Percentiles rank a stretch among this genome's conserved stretches.
Evolutionary conservation across 2,113 vertebrate genomes (phyloP).

Genomic region (Hassar affinis): DNA sequence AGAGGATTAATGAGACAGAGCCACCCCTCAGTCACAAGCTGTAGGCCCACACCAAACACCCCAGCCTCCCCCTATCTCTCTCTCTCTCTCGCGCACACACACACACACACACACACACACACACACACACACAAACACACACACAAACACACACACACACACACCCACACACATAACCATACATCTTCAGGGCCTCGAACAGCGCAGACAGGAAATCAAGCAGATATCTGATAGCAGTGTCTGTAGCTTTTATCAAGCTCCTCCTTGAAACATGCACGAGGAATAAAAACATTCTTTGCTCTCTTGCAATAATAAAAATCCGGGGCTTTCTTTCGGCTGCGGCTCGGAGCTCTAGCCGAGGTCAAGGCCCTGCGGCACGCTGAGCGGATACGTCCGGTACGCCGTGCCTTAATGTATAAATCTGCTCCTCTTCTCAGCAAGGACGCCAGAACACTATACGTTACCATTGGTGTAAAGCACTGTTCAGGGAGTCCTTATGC

Average conservation of each 20-base stretch:
- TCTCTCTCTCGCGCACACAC: too few relatives aligned
- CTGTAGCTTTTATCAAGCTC: slow-evolving; percentile 34
- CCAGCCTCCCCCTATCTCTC: not conserved
- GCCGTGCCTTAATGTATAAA: not conserved
- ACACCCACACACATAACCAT: slow-evolving; percentile 18
- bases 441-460: not conserved
- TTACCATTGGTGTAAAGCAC: slow-evolving; percentile 22
- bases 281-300: slow-evolving; percentile 34
- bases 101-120: too few relatives aligned
- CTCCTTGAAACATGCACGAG: slow-evolving; percentile 27
- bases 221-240: slow-evolving; percentile 41
- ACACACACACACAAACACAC: too few relatives aligned
- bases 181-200: slow-evolving; percentile 7
- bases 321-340: not conserved
- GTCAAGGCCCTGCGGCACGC: slow-evolving; percentile 8
- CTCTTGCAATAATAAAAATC: slow-evolving; percentile 40
- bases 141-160: too few relatives aligned
- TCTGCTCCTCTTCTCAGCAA: slow-evolving; percentile 15
- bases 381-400: not conserved
- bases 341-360: not conserved
- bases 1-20: slow-evolving; percentile 49
- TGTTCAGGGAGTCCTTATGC: not conserved
- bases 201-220: slow-evolving; percentile 34
- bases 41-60: slow-evolving; percentile 27
- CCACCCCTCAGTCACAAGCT: slow-evolving; percentile 45